phyloP scores from a whole-genome alignment of 2,113 vertebrate genomes.

The Platycercus adscitus region DNA sequence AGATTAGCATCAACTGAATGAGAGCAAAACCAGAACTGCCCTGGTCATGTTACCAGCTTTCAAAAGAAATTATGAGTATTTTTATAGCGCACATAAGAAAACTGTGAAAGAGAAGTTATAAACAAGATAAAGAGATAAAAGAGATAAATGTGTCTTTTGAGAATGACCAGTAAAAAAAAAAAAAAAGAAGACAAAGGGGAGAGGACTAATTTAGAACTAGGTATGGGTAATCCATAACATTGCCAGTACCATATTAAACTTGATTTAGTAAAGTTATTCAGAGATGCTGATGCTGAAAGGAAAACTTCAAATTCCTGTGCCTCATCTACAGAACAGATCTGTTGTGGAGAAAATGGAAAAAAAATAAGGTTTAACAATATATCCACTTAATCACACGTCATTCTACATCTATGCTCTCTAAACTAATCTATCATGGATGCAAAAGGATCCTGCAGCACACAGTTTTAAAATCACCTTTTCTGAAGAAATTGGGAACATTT shows the following conservation, averaged over 20 bases:
- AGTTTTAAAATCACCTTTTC: background rate
- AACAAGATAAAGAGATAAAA: background rate
- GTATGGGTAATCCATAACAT: background rate
- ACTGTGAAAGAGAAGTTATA: background rate
- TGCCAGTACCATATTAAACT: background rate
- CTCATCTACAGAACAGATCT: background rate
- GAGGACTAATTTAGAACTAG: background rate
- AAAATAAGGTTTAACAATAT: background rate
- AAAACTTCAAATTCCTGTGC: background rate
- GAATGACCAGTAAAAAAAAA: background rate
- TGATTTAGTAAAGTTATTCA: background rate
- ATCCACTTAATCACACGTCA: background rate
- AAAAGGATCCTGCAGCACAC: background rate
- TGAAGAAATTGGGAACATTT: background rate
- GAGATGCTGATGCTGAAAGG: background rate
- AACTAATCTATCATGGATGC: background rate
- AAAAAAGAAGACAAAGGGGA: background rate
- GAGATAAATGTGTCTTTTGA: background rate
- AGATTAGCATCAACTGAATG: background rate
- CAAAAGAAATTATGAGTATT: background rate
- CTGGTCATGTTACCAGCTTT: fast-evolving
- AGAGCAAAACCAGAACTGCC: background rate
- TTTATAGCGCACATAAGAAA: background rate
- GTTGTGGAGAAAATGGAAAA: background rate
- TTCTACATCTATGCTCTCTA: background rate